These are phyloP conservation scores for Stenopsyche tienmushanensis DNA, from an alignment of 1,140 invertebrate genomes.

Conservation along the genomic window DNA sequence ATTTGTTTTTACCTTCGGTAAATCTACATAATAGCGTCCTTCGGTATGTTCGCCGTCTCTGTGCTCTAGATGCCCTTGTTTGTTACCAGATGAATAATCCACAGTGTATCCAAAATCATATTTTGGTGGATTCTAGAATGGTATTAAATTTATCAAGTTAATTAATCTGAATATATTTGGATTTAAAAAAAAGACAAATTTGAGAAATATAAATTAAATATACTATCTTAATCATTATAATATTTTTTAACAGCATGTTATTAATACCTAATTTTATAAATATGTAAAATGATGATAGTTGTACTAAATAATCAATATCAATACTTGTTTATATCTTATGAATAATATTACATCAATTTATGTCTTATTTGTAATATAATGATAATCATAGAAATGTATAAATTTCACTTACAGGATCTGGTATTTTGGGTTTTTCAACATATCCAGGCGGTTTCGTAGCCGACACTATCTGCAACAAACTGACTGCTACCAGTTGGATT, in stretches of 20 bases:
- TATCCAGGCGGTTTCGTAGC: conserved; percentile 41
- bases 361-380: too few species aligned
- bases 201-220: background rate
- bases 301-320: background rate
- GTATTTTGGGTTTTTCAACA: conserved; percentile 41
- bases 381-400: conserved; percentile 7
- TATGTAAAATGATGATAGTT: background rate
- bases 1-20: conserved; percentile 50
- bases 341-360: background rate
- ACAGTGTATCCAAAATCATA: conserved; percentile 58
- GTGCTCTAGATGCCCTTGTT: conserved; percentile 60
- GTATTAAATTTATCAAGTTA: conserved; percentile 29
- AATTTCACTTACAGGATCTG: conserved; percentile 35
- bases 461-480: conserved; percentile 2
- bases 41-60: conserved; percentile 56
- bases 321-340: conserved; percentile 1
- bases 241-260: too few species aligned
- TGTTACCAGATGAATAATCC: conserved; percentile 49
- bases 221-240: too few species aligned
- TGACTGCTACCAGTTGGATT: conserved; percentile 13
- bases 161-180: background rate
- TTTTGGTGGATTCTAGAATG: conserved; percentile 52
- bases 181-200: background rate
- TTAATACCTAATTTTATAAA: too few species aligned
- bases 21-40: conserved; percentile 54